Evolutionary conservation across 2,888 invertebrate genomes (phyloP).

Genomic region (Elmis aenea): DNA sequence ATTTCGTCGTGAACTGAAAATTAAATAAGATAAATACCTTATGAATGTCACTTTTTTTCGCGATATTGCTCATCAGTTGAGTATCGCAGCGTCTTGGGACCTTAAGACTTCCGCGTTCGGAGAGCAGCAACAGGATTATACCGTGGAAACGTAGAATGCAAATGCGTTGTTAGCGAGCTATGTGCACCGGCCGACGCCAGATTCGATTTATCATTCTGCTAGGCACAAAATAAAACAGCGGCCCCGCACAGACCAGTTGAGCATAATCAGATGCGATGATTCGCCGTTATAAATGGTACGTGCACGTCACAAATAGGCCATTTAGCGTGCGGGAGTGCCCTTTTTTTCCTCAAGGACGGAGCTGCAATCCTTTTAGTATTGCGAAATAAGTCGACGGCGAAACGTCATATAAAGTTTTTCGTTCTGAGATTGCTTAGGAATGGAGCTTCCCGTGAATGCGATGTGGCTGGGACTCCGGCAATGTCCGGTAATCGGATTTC

Average conservation of each 20-base stretch:
- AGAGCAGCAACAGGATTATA: conserved; percentile 26
- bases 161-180: conserved; percentile 28
- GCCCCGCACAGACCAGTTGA: conserved; percentile 24
- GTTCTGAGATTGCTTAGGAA: no score
- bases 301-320: conserved; percentile 22
- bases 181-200: conserved; percentile 21
- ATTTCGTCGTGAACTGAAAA: no score
- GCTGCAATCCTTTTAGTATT: no score
- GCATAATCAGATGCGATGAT: conserved; percentile 27
- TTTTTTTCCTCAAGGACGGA: no score
- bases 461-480: conserved; percentile 14
- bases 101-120: not conserved
- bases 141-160: conserved; percentile 26
- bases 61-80: no score
- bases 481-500: conserved; percentile 20
- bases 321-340: no score
- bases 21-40: no score
- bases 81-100: not conserved
- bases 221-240: conserved; percentile 19
- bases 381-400: no score
- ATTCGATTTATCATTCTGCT: conserved; percentile 28
- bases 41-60: no score
- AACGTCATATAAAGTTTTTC: no score
- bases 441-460: conserved; percentile 16
- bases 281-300: conserved; percentile 22